phyloP scores from a whole-genome alignment of 1,140 invertebrate species.

The Periplaneta americana region DNA sequence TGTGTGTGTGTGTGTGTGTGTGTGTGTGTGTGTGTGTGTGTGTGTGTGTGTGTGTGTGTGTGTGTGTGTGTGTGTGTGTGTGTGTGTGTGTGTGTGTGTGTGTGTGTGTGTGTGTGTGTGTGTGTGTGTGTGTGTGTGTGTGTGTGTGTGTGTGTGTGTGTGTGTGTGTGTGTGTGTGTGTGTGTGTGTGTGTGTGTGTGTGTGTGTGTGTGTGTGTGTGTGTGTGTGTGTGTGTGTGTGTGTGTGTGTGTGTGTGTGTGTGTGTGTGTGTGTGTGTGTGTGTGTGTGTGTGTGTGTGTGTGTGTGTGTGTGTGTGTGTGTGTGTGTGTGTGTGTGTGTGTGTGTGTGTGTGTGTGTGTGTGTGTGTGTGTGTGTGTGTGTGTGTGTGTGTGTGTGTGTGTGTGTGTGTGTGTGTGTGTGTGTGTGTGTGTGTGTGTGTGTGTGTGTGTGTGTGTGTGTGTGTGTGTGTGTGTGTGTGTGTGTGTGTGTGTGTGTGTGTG shows the following conservation, averaged over 20 bases:
- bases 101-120: conserved; percentile 9
- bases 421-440: conserved; percentile 11
- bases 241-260: conserved; percentile 9
- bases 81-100: conserved; percentile 9
- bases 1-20: conserved; percentile 9
- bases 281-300: conserved; percentile 9
- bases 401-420: conserved; percentile 19
- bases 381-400: conserved; percentile 16
- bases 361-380: conserved; percentile 15
- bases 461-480: conserved; percentile 15
- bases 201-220: conserved; percentile 9
- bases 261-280: conserved; percentile 9
- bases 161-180: conserved; percentile 9
- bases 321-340: neutral
- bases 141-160: conserved; percentile 9
- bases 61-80: conserved; percentile 9
- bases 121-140: conserved; percentile 9
- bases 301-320: conserved; percentile 9
- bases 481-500: conserved; percentile 16
- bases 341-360: conserved; percentile 10
- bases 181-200: conserved; percentile 9
- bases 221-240: conserved; percentile 9
- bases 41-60: conserved; percentile 9
- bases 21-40: conserved; percentile 9
- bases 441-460: conserved; percentile 6